Evolutionary conservation across 2,113 vertebrate genomes (phyloP).

Genomic region (Ciconia maguari): DNA sequence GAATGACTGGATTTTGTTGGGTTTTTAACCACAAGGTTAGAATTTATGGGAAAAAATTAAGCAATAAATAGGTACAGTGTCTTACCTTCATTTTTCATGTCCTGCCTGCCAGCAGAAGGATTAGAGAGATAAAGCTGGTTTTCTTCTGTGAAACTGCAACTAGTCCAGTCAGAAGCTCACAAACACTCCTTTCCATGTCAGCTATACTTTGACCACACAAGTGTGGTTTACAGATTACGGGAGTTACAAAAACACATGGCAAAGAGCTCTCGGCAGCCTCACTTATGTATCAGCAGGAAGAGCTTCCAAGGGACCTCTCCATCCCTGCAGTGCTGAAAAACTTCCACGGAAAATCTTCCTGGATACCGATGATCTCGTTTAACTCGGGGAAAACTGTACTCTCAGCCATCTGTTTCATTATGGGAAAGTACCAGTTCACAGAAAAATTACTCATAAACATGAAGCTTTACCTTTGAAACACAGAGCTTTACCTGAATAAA

Average conservation of each 20-base stretch:
- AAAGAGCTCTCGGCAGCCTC: background rate
- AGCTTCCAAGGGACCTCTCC: slow-evolving; percentile 55
- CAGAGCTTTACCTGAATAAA: background rate
- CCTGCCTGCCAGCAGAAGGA: slow-evolving; percentile 43
- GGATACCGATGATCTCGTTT: background rate
- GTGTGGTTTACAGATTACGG: slow-evolving; percentile 38
- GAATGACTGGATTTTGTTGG: slow-evolving; percentile 2
- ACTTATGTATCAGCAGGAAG: slow-evolving; percentile 25
- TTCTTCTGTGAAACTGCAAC: slow-evolving; percentile 48
- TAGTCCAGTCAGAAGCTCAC: background rate
- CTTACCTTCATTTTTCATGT: slow-evolving; percentile 25
- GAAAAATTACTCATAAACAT: background rate
- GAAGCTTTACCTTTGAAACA: background rate
- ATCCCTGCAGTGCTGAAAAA: slow-evolving; percentile 52
- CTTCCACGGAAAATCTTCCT: slow-evolving; percentile 42
- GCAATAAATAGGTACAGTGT: slow-evolving; percentile 57
- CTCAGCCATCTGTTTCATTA: background rate
- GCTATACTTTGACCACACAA: slow-evolving; percentile 35
- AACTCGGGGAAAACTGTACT: background rate
- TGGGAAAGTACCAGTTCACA: background rate
- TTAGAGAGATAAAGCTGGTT: slow-evolving; percentile 57
- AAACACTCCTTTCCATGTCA: slow-evolving; percentile 14
- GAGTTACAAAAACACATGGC: slow-evolving; percentile 14
- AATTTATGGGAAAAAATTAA: slow-evolving; percentile 26
- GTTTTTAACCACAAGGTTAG: slow-evolving; percentile 32